A percentile compares a stretch with the other conserved stretches of the same genome.
phyloP scores from a whole-genome alignment of 2,113 vertebrate genomes.

The Oncorhynchus keta region DNA sequence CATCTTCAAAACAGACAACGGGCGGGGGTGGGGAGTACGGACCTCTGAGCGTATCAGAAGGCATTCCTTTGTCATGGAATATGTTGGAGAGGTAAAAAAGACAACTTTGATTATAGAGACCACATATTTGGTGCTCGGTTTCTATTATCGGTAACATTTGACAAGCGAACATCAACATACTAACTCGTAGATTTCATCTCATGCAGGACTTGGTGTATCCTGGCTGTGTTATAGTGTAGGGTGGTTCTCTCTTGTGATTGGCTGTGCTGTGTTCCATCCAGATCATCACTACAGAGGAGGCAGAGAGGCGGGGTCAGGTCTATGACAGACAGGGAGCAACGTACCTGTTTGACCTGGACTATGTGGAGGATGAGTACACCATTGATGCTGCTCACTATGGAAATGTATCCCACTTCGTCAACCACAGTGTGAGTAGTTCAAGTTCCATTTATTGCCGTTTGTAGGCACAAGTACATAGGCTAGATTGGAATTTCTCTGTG shows the following conservation, averaged over 20 bases:
- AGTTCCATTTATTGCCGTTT: slow-evolving; percentile 8
- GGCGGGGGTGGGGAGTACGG: slow-evolving; percentile 82
- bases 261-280: slow-evolving; percentile 45
- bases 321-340: slow-evolving; percentile 83
- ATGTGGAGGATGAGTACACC: slow-evolving; percentile 81
- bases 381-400: slow-evolving; percentile 79
- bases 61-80: slow-evolving; percentile 85
- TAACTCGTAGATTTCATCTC: no score
- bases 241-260: slow-evolving; percentile 5
- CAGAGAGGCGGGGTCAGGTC: slow-evolving; percentile 76
- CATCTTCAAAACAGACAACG: slow-evolving; percentile 81
- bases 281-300: slow-evolving; percentile 86
- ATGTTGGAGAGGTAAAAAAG: slow-evolving; percentile 79
- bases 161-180: no score
- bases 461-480: no score
- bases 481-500: no score
- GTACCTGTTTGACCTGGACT: slow-evolving; percentile 85
- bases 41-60: slow-evolving; percentile 80
- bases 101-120: not conserved
- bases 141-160: not conserved
- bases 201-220: not conserved
- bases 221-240: not conserved
- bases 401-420: slow-evolving; percentile 84
- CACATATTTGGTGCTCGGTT: not conserved
- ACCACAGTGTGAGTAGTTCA: slow-evolving; percentile 75